phyloP scores from a whole-genome alignment of 2,113 vertebrate genomes.

The Uria lomvia region DNA sequence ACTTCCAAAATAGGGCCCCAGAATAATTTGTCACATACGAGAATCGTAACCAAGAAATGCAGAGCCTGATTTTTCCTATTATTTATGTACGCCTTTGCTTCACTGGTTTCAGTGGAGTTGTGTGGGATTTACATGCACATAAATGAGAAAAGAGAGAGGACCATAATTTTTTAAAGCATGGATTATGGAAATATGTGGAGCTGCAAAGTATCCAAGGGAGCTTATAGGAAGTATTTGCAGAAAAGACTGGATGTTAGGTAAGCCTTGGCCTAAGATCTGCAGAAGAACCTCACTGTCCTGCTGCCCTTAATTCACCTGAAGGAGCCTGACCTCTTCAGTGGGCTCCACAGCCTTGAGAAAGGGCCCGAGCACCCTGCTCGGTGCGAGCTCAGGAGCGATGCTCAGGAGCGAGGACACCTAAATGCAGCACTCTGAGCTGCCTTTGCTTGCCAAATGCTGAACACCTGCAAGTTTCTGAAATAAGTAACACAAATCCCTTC shows the following conservation, averaged over 20 bases:
- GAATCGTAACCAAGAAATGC: not conserved
- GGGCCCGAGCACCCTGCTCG: accelerated
- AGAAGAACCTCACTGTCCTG: not conserved
- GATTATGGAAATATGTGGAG: not conserved
- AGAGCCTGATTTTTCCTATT: not conserved
- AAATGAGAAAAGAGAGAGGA: not conserved
- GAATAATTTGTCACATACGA: not conserved
- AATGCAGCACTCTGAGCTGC: not conserved
- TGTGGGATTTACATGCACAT: not conserved
- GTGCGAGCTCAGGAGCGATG: not conserved
- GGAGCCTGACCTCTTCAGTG: not conserved
- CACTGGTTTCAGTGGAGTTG: not conserved
- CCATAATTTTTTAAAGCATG: not conserved
- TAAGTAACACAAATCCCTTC: not conserved
- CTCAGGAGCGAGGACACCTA: not conserved
- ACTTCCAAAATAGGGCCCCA: slow-evolving; percentile 9
- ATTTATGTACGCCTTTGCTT: not conserved
- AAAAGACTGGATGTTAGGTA: not conserved
- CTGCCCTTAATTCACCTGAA: not conserved
- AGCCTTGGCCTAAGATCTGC: not conserved
- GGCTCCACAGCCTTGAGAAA: not conserved
- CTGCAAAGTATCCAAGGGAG: not conserved
- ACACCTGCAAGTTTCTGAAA: not conserved
- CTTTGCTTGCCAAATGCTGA: not conserved
- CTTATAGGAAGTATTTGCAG: not conserved